Evolutionary conservation across 2,113 vertebrate species (phyloP).

Genomic region (Equus quagga): DNA sequence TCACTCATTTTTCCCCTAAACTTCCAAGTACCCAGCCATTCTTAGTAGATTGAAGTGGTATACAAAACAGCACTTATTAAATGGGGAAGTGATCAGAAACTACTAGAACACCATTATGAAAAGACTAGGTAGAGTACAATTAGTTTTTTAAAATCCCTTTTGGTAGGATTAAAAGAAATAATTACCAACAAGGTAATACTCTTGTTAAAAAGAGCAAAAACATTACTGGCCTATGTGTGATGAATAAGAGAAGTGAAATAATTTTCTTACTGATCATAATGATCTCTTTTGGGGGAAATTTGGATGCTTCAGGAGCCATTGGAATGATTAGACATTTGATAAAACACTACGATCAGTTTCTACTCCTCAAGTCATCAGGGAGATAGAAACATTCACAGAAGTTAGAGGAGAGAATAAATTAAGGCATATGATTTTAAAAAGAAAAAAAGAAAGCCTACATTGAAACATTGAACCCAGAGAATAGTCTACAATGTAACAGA

Average conservation of each 20-base stretch:
- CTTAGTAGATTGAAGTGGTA: neutral
- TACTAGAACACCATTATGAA: neutral
- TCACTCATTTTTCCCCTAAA: neutral
- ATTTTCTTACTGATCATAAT: neutral
- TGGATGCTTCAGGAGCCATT: neutral
- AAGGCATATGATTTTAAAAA: neutral
- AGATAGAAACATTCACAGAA: neutral
- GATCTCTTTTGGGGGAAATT: neutral
- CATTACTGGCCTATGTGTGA: neutral
- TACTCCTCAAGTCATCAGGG: neutral
- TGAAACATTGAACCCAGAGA: neutral
- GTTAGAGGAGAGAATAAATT: neutral
- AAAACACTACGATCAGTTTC: neutral
- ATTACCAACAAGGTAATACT: neutral
- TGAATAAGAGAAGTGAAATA: neutral
- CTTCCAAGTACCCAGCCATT: neutral
- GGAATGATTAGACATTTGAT: neutral
- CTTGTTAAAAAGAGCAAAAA: neutral
- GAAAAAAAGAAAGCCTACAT: too few relatives aligned
- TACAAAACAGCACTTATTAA: neutral
- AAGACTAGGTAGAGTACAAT: neutral
- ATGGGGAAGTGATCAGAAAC: neutral
- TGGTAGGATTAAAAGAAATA: neutral
- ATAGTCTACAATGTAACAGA: neutral
- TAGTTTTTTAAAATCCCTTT: neutral